A percentile compares a stretch with the other conserved stretches of the same genome.
These are phyloP conservation scores for Seriola quinqueradiata DNA, from an alignment of 2,113 vertebrate species.

Conservation along the genomic window DNA sequence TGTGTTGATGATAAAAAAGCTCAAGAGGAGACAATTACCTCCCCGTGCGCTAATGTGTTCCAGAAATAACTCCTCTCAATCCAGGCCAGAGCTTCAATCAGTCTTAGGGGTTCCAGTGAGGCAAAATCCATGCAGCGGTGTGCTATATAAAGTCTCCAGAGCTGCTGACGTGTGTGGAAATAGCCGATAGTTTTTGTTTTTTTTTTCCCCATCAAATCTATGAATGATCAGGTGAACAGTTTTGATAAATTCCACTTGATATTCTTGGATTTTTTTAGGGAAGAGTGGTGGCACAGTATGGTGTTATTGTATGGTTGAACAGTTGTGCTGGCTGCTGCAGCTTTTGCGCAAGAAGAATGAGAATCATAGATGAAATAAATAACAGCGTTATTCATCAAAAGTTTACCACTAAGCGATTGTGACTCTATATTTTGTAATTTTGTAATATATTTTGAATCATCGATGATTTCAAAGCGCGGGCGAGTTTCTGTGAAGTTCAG, in stretches of 20 bases:
- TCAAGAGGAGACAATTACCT: conserved; percentile 80
- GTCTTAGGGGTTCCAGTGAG: conserved; percentile 69
- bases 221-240: neutral
- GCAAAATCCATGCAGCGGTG: conserved; percentile 48
- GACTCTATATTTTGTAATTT: neutral
- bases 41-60: conserved; percentile 71
- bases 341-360: neutral
- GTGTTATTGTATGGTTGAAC: neutral
- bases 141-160: conserved; percentile 47
- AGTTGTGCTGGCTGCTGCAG: neutral
- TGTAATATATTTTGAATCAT: no score
- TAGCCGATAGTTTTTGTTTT: neutral
- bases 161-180: conserved; percentile 37
- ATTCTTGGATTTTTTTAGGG: neutral
- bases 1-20: conserved; percentile 69
- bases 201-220: neutral
- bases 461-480: neutral
- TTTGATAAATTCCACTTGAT: neutral
- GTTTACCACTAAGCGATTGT: neutral
- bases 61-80: conserved; percentile 81
- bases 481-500: neutral
- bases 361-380: neutral
- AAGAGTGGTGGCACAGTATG: neutral
- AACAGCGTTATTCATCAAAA: conserved; percentile 2
- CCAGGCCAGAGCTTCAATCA: conserved; percentile 75